phyloP scores from a whole-genome alignment of 1,140 invertebrate genomes.

The Diachasmimorpha longicaudata region DNA sequence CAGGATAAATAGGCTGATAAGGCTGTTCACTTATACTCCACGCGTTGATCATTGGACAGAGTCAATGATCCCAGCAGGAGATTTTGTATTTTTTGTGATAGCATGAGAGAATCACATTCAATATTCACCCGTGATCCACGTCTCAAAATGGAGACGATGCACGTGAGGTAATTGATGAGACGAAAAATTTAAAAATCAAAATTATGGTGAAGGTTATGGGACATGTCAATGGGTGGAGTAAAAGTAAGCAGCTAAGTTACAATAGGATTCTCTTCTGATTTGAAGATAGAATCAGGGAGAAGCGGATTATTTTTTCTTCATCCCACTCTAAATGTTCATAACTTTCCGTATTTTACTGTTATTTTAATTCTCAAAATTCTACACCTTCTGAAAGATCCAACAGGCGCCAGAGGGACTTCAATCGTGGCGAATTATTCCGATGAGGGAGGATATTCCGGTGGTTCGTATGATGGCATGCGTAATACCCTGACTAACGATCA shows the following conservation, averaged over 20 bases:
- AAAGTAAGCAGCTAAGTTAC: not conserved
- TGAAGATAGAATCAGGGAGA: not conserved
- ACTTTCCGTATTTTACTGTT: not conserved
- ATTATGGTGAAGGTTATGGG: not conserved
- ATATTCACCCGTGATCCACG: too few relatives aligned
- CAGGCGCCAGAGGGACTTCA: not conserved
- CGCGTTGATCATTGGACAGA: too few relatives aligned
- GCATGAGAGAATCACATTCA: too few relatives aligned
- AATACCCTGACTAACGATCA: constrained; percentile 28
- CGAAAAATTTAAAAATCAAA: not conserved
- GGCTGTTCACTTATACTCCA: not conserved
- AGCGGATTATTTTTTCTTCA: constrained; percentile 18
- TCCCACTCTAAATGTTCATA: not conserved
- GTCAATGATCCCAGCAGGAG: not conserved
- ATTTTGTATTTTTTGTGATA: not conserved
- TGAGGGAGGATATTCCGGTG: not conserved
- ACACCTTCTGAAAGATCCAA: not conserved
- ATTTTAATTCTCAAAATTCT: not conserved
- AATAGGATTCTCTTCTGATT: not conserved
- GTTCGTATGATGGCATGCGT: constrained; percentile 7
- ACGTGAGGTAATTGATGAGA: not conserved
- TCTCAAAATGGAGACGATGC: not conserved
- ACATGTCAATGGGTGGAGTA: not conserved
- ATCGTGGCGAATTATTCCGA: not conserved
- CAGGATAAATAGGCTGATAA: not conserved